Base-by-base conservation (phyloP, 2,888 invertebrate genomes). In the Drosophila paranaensis region DNA sequence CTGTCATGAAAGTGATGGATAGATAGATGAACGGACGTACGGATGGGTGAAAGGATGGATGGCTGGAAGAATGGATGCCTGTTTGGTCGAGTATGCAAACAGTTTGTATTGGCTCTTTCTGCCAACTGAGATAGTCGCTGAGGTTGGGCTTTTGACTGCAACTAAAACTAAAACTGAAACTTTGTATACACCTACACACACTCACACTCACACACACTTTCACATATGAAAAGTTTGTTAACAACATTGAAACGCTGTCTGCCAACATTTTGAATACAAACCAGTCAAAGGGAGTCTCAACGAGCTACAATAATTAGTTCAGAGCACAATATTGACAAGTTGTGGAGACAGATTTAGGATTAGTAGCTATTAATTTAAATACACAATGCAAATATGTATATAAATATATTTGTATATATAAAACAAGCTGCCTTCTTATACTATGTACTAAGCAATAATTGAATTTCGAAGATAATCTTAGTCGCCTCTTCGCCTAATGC, bases 1-100 rank as follows among this genome's bases (percentile, higher is more conserved):
- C 69, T 77, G 77, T 65, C 78, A 64, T 54, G 58, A 67, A 67
- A 72, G 71, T 83, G 84, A 78, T 76, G 74, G 81, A 85, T 81
- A 71, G 73, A 63, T 63, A 25, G 45, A 40, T 54, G 40, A 40
- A 40, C 39, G 40, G 30, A 48, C 33, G 58, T 37, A 27, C 48
- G 20, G 16, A 30, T 37, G 51, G 48, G 16, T 60, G 40, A 37
- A 30, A 37, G 35, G 35, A 43, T 63, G n/a, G 33, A 25, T 43
- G 33, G 27, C 13, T 37, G 60, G 48, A 30, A 45, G 40, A 35
- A 42, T 43, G 55, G 50, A 16, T 54, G 40, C 42, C 20, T 20
- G 56, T 10, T 30, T 35, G 43, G 30, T 33, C 35, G 53, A 63
- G 62, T 71, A 56, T 56, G 43, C 64, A 71, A 69, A 67, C 71